Evolutionary conservation across 2,113 vertebrate species (phyloP).

Genomic region (Colinus virginianus): DNA sequence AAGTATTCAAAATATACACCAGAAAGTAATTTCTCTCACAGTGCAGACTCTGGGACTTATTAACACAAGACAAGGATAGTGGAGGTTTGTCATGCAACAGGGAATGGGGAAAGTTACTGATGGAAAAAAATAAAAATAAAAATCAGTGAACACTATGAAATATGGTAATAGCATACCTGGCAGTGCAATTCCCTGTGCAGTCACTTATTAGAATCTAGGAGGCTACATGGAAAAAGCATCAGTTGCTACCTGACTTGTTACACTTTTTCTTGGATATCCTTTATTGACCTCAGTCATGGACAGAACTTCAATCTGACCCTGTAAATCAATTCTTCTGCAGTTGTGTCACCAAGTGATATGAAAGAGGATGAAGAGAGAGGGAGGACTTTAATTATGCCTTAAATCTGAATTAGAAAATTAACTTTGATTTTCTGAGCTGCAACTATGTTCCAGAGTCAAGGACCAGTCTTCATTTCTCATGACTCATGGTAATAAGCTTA

Average conservation of each 20-base stretch:
- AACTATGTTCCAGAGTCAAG: background rate
- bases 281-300: background rate
- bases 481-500: background rate
- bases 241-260: background rate
- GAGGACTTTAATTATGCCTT: background rate
- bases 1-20: background rate
- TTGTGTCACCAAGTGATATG: background rate
- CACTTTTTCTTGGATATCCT: background rate
- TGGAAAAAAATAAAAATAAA: background rate
- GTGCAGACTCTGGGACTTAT: background rate
- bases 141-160: background rate
- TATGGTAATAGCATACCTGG: background rate
- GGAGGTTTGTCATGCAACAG: background rate
- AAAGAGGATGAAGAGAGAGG: rapidly evolving
- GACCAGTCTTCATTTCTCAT: background rate
- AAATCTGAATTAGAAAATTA: background rate
- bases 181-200: background rate
- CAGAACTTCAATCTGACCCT: background rate
- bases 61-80: rapidly evolving
- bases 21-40: background rate
- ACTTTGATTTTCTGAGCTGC: background rate
- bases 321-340: background rate
- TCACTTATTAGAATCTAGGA: background rate
- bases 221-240: background rate
- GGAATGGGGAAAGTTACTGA: background rate